Evolutionary conservation across 2,888 invertebrate species (phyloP), one percentile per base, ranked within the genome.

Genomic region (Branchipolynoe longqiensis): DNA sequence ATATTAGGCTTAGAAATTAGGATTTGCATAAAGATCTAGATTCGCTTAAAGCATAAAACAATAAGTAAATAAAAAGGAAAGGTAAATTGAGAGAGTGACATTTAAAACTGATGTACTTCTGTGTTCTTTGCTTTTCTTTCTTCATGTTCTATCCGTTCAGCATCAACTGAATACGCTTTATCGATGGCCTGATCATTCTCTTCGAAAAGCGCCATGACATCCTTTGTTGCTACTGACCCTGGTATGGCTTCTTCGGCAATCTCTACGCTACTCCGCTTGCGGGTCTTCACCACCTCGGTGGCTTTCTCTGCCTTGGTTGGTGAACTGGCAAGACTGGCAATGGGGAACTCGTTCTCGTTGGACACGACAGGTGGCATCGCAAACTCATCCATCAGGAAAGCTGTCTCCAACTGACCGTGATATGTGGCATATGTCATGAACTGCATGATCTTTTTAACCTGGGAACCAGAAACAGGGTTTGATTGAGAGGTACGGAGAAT

Each of bases 371-470:
- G 96, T 0, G 97, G 96, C 90, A 95, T 95, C 0, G 97, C 97
- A 90, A 97, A 97, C 92, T 97, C 97, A 87, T 97, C 97, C 94
- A 98, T 95, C 59, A 97, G 94, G 93, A 98, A 98, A 0, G 98
- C 97, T 90, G 97, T 96, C 93, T 99, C 99, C 64, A 99, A 94
- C 81, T 97, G 95, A 96, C 98, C 97, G 90, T 98, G 98, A 93
- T 99, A 99, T 56, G 96, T 95, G 0, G 97, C 96, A 87, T 97
- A 96, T 0, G 98, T 95, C 95, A 98, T 95, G 91, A 97, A 96
- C 78, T 96, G 96, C 0, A 96, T 96, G 0, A 98, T 96, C 90
- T 95, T 96, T 93, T 99, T 98, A 0, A 98, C 96, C 93, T 93
- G 82, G 62, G 89, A 87, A 64, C 88, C 28, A 73, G n/a, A n/a